Conservation (phyloP, 92 coral and sea anemone species). For the Bergia sp. region DNA sequence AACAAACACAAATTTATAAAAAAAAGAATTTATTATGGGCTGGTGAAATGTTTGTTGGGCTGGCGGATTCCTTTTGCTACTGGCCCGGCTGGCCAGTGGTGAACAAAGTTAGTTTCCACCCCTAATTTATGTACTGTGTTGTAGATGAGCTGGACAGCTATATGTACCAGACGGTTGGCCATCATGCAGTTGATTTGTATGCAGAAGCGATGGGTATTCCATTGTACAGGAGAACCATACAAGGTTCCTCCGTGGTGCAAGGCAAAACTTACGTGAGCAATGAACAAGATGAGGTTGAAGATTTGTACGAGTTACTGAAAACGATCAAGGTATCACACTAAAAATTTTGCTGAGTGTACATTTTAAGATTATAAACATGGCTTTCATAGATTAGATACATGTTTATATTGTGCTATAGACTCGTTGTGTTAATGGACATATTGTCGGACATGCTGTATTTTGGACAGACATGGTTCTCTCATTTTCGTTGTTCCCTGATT, state of each 20-base stretch:
- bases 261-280: conserved; percentile 73
- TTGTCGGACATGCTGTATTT: too few relatives aligned
- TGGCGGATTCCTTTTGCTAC: too few relatives aligned
- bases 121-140: neutral
- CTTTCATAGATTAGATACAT: too few relatives aligned
- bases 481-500: too few relatives aligned
- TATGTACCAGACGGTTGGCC: conserved; percentile 98
- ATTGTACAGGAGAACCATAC: conserved; percentile 75
- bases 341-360: too few relatives aligned
- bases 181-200: conserved; percentile 91
- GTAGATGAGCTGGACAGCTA: conserved; percentile 95
- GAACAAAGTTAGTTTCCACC: too few relatives aligned
- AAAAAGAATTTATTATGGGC: neutral
- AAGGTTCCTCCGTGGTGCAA: conserved; percentile 82
- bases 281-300: conserved; percentile 93
- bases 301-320: conserved; percentile 82
- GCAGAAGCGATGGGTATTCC: conserved; percentile 98
- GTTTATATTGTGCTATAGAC: too few relatives aligned
- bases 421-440: too few relatives aligned
- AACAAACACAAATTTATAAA: neutral
- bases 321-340: conserved; percentile 65
- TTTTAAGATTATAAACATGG: too few relatives aligned
- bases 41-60: too few relatives aligned
- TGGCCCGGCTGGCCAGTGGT: too few relatives aligned
- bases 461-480: too few relatives aligned